Evolutionary conservation across 2,113 vertebrate species (phyloP), one percentile per base, ranked within the genome.

Genomic region (Myiozetetes cayanensis): DNA sequence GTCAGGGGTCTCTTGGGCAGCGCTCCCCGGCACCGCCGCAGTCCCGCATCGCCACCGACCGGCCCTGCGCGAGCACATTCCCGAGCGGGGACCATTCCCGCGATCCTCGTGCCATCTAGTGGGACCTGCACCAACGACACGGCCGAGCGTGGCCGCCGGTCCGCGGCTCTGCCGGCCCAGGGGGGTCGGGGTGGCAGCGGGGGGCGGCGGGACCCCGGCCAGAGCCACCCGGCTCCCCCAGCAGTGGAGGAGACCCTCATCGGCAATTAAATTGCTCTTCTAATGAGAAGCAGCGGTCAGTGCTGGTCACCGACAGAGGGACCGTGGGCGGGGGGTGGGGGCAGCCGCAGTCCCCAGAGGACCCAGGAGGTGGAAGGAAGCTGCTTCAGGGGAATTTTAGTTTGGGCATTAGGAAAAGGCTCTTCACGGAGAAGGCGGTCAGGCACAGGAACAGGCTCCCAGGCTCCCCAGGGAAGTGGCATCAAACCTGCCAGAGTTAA

Each of bases 81-180:
- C 59, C 35, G 22, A 10, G 11, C 56, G 5, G 71, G 71, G 75
- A 68, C 71, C 79, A 47, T 94, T 58, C 23, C 10, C 9, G 67
- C 53, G 58, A 9, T 23, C 93, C 75, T 94, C 31, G 9, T 88
- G 94, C 96, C 96, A 90, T 65, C 96, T 96, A 96, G 96, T 23
- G 96, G 96, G 71, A 87, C 62, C 24, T 30, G 24, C 93, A 6
- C 35, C 79, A 43, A 43, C 0, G 15, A 15, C 88, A 50, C 9
- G 27, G 35, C 44, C 16, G 72, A 50, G 28, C 5, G 4, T 4
- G 53, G 53, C 68, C 27, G 12, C 61, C 25, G 37, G 18, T 41
- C 39, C 28, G 28, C 19, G 19, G 37, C 37, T 28, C 37, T 30
- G 25, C 37, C 37, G 37, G 23, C 17, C n/a, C 12, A 24, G 22